Evolutionary conservation across 1,140 invertebrate genomes (phyloP), one percentile per base, ranked within the genome.

Genomic region (Papilio dardanus): DNA sequence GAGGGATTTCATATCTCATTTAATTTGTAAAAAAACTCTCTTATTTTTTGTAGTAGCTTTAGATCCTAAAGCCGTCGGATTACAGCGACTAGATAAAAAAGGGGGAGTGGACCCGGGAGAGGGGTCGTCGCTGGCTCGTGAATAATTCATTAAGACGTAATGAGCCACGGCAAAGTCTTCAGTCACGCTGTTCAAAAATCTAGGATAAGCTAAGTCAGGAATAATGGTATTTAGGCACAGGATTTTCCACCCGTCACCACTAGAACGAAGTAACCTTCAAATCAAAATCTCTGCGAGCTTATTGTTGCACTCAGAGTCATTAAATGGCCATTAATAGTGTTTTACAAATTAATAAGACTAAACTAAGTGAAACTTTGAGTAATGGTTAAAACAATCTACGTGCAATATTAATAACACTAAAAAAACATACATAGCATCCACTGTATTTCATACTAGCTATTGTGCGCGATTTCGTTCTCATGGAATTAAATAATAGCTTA

Each of bases 71-170:
- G 71, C 71, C 50, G 71, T 0, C 10, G 46, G 46, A 73, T 73
- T 73, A 73, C 50, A 5, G 30, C 46, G 50, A 46, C 16, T 54
- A 73, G 30, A 73, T 58, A 73, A 73, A 58, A 73, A 73, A 54
- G 46, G 50, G n/a, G 35, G 46, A 54, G 50, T 24, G 19, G 24
- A 21, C 46, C 16, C 16, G 40, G 71, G 71, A 40, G 28, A 50
- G 50, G 67, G 40, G 71, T 73, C 71, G 71, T 73, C 71, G 71
- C 71, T 73, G 71, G 71, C 19, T 54, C 46, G 71, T 73, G 71
- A 73, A 73, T 73, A 73, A 73, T 73, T 73, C 71, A 73, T 73
- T 73, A 73, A 58, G 71, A 73, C 50, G 33, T 73, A 73, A 73
- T 73, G 71, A 73, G 71, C 71, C 46, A 19, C 71, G 71, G 46